Conservation (phyloP, 2,797 vertebrate species). For the Staurois parvus region DNA sequence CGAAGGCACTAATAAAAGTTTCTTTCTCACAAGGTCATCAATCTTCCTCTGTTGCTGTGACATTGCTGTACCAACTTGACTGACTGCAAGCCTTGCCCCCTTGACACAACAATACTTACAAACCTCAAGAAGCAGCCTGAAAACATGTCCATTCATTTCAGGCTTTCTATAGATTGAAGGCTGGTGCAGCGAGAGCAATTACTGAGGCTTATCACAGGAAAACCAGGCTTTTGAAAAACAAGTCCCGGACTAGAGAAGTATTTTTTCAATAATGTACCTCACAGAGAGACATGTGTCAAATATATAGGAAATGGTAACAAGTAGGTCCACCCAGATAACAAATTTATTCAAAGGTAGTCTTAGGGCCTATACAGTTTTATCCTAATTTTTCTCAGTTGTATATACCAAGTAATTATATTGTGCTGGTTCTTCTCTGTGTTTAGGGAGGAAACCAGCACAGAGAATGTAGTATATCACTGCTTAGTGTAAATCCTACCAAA, state of each 20-base stretch:
- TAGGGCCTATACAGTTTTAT: neutral
- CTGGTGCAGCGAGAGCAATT: neutral
- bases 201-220: neutral
- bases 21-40: constrained; percentile 40
- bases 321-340: neutral
- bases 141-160: constrained; percentile 9
- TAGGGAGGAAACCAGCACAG: too few relatives aligned
- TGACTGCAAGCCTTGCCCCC: constrained; percentile 14
- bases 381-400: neutral
- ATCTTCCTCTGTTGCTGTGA: constrained; percentile 44
- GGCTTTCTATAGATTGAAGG: constrained; percentile 19
- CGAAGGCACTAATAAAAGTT: constrained; percentile 6
- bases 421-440: too few relatives aligned
- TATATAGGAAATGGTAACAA: neutral
- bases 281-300: neutral
- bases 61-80: constrained; percentile 17
- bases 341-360: neutral
- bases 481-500: too few relatives aligned
- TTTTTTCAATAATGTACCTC: neutral
- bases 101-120: constrained; percentile 32
- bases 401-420: too few relatives aligned
- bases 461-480: too few relatives aligned
- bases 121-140: constrained; percentile 8
- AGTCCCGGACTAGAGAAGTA: neutral
- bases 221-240: neutral